A percentile compares a stretch with the other conserved stretches of the same genome.
Conservation (phyloP, 2,113 vertebrate species). For the Microcebus griseorufus region DNA sequence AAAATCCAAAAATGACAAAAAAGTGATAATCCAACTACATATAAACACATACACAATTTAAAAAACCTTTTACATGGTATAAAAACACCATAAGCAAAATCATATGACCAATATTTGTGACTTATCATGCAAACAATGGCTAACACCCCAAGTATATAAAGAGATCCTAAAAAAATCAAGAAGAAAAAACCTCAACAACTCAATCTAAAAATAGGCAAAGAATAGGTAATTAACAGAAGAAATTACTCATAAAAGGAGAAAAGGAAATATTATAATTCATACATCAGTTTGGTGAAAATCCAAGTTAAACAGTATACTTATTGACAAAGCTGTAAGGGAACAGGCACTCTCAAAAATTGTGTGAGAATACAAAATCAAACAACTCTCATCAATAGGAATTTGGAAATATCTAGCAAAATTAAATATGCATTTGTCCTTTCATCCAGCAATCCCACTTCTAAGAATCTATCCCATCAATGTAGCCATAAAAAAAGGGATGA, state of each 20-base stretch:
- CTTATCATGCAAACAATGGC: background rate
- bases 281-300: background rate
- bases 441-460: background rate
- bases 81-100: background rate
- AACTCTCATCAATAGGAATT: background rate
- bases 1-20: background rate
- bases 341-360: background rate
- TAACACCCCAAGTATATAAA: background rate
- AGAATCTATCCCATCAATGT: background rate
- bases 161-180: slow-evolving; percentile 17
- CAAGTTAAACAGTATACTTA: background rate
- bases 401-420: background rate
- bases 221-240: background rate
- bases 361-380: background rate
- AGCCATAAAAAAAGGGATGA: background rate
- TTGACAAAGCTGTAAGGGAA: background rate
- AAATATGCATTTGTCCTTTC: background rate
- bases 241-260: slow-evolving; percentile 13
- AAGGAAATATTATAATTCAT: background rate
- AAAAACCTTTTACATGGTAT: background rate
- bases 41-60: background rate
- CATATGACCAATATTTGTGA: background rate
- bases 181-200: background rate
- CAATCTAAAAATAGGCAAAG: background rate
- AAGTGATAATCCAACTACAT: background rate